Base-by-base conservation (phyloP, 1,140 invertebrate species). In the Delia radicum region DNA sequence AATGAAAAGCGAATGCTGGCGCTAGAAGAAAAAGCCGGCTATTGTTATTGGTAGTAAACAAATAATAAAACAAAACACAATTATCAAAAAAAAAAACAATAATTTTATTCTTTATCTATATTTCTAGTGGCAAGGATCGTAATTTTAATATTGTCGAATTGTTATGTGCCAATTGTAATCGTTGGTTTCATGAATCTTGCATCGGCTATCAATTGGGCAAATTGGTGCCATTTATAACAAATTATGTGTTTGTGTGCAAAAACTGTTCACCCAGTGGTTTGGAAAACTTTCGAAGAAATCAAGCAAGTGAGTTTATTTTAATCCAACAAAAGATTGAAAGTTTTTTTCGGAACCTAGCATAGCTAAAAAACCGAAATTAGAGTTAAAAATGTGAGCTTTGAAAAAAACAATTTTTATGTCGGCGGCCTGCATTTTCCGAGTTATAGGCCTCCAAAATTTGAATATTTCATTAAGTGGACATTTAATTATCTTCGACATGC, bases 161-260 rank as follows among this genome's bases (percentile, higher is more conserved):
- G 26, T 88, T 97, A 65, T 98, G 97, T 88, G 94, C 93, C 37
- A 93, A 92, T 78, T 98, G 97, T 83, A 91, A 90, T 69, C 90
- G 93, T 81, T 98, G 96, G 96, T 98, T 93, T 87, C 97, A 98
- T 83, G 94, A 97, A 85, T 93, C 94, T 2, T 98, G 96, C 81
- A 95, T 98, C 74, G 92, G 93, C 15, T 95, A 95, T 87, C 94
- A 96, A 81, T 82, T 97, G 24, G 95, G 96, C 31, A 97, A 96
- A 87, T 86, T 96, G 62, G 92, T 99, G 31, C 96, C 96, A 0
- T 99, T 99, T 82, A 95, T 98, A 91, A 93, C 95, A 78, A 98
- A 97, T 86, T 99, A 99, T 87, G 89, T 96, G 76, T 99, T 99
- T 86, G 91, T 96, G 75, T 99, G 98, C 86, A 98, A 98, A 87